Conservation (phyloP, 2,113 vertebrate species). For the Suncus etruscus region DNA sequence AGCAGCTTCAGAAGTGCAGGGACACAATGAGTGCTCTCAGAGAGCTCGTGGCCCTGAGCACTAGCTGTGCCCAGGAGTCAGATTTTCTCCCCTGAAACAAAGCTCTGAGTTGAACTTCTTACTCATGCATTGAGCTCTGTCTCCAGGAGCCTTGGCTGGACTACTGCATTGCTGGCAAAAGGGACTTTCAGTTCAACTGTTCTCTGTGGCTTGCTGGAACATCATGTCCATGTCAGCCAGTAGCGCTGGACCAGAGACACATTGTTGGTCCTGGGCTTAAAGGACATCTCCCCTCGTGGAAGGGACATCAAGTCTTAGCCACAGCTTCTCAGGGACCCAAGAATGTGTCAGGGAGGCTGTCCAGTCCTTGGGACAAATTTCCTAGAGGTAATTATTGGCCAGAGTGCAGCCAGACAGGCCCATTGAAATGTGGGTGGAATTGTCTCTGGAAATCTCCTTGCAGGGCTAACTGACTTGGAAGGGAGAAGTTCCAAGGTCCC, state of each 20-base stretch:
- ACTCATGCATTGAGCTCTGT: neutral
- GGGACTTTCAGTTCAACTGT: neutral
- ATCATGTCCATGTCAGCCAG: neutral
- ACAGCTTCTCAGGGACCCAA: neutral
- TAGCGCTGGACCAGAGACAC: neutral
- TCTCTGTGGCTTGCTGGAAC: neutral
- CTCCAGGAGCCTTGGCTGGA: constrained; percentile 1
- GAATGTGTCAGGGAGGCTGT: neutral
- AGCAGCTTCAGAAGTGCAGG: neutral
- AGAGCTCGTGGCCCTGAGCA: constrained; percentile 25
- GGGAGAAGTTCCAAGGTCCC: constrained; percentile 15
- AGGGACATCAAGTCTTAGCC: neutral
- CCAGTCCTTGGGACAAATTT: neutral
- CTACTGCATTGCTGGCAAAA: neutral
- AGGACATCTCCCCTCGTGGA: neutral
- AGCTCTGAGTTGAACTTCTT: constrained; percentile 28
- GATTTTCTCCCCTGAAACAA: constrained; percentile 46
- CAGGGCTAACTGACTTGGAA: neutral
- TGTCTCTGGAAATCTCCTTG: neutral
- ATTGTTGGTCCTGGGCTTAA: neutral
- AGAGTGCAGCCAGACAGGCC: constrained; percentile 17
- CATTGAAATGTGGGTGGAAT: constrained; percentile 17
- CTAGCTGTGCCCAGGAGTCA: constrained; percentile 18
- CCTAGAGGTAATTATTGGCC: constrained; percentile 56
- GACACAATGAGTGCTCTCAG: constrained; percentile 49